phyloP scores from a whole-genome alignment of 2,888 invertebrate genomes.

The Clistopyga incitator region DNA sequence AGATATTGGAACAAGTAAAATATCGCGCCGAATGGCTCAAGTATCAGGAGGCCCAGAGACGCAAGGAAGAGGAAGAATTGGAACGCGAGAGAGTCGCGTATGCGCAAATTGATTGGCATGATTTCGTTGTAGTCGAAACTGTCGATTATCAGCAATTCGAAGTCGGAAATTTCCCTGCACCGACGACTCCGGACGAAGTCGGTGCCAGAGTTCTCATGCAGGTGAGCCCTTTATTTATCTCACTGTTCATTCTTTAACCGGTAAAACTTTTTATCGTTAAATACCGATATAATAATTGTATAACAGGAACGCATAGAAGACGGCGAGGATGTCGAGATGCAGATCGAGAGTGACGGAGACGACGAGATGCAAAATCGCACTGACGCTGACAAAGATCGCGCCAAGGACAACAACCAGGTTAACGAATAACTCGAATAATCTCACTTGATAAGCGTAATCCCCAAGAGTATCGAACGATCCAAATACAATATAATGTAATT shows the following conservation, averaged over 20 bases:
- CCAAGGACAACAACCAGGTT: conserved; percentile 85
- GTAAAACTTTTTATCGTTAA: background rate
- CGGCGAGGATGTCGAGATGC: conserved; percentile 95
- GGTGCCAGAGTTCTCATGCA: conserved; percentile 97
- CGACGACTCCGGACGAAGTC: conserved; percentile 98
- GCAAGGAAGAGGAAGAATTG: conserved; percentile 97
- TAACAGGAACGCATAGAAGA: conserved; percentile 90
- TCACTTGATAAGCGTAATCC: background rate
- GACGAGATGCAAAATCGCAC: conserved; percentile 85
- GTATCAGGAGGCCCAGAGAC: conserved; percentile 96
- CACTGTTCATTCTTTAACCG: too few relatives aligned
- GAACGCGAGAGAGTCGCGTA: conserved; percentile 98
- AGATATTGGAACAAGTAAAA: conserved; percentile 94
- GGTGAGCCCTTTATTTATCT: conserved; percentile 80
- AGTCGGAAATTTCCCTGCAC: conserved; percentile 97
- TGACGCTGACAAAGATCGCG: conserved; percentile 83
- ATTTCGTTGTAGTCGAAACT: conserved; percentile 99
- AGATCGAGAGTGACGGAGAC: conserved; percentile 93
- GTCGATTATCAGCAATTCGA: conserved; percentile 99
- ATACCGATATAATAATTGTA: background rate
- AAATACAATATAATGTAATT: background rate
- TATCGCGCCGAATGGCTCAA: conserved; percentile 98
- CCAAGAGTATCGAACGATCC: background rate
- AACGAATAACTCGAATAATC: conserved; percentile 18
- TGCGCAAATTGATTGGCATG: conserved; percentile 99